Evolutionary conservation across 2,797 vertebrate genomes (phyloP), one percentile per base, ranked within the genome.

Genomic region (Nannoperca australis): DNA sequence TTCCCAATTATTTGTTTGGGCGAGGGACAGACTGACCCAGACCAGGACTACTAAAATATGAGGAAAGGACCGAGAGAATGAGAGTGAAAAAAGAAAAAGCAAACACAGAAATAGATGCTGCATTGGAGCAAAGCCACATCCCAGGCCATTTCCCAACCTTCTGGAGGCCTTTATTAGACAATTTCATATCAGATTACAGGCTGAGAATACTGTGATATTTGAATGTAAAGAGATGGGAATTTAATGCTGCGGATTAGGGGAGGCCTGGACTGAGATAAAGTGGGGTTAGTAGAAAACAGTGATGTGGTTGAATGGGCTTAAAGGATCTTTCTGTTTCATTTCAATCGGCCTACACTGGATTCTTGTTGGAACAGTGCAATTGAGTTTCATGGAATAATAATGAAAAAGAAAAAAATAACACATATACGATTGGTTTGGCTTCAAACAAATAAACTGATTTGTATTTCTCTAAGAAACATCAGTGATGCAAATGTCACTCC

Each of bases 271-370:
- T 15, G 73, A 84, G 81, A 86, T 84, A 73, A 83, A 86, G 78
- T 69, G 76, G 69, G 69, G 78, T 88, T 85, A 81, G 75, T 22
- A 58, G 71, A 81, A 83, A 84, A 85, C 62, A 81, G 62, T 67
- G 78, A 86, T 82, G 79, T 73, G 71, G 87, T 54, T 87, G 79
- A 78, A 88, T 68, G 71, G 79, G 70, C 84, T 91, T 88, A 76
- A 87, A 74, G 79, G 70, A 87, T 85, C 69, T 80, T 53, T 78
- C 42, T 73, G 76, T 92, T 88, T 91, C 81, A 86, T 90, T 88
- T 83, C 50, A 84, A 45, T 73, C n/a, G 65, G 71, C 73, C 69
- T 70, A 66, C 61, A 51, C 30, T 56, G 56, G 72, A 70, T 83
- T 79, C 50, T 76, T 58, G 58, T 47, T 78, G 36, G 50, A 87